phyloP scores from a whole-genome alignment of 2,797 vertebrate species.

The Morelia viridis region DNA sequence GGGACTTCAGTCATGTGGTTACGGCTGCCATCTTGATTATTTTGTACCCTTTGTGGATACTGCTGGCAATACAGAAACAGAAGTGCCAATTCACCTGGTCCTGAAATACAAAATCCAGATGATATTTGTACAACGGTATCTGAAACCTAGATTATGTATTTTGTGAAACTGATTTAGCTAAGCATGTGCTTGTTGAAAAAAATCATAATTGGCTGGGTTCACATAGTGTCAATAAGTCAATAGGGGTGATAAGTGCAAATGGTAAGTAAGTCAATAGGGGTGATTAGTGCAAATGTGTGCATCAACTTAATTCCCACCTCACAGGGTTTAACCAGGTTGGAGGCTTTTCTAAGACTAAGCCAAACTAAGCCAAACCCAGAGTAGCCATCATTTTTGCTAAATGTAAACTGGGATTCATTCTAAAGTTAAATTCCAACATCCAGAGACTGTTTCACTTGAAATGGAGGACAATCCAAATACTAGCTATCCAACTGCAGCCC shows the following conservation, averaged over 20 bases:
- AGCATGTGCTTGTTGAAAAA: background rate
- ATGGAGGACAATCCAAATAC: background rate
- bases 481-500: slow-evolving; percentile 15
- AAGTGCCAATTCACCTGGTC: background rate
- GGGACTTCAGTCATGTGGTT: background rate
- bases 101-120: background rate
- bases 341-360: background rate
- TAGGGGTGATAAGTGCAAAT: background rate
- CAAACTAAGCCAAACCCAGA: background rate
- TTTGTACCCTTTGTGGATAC: background rate
- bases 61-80: background rate
- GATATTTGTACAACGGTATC: background rate
- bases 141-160: background rate
- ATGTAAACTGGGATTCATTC: background rate
- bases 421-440: background rate
- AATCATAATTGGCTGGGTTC: background rate
- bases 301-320: background rate
- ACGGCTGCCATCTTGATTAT: background rate
- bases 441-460: background rate
- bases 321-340: background rate
- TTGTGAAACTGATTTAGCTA: background rate
- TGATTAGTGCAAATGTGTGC: background rate
- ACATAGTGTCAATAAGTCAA: background rate
- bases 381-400: background rate
- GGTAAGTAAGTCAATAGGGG: background rate